Conservation (phyloP, 2,888 invertebrate genomes). For the Eristalis intricaria region DNA sequence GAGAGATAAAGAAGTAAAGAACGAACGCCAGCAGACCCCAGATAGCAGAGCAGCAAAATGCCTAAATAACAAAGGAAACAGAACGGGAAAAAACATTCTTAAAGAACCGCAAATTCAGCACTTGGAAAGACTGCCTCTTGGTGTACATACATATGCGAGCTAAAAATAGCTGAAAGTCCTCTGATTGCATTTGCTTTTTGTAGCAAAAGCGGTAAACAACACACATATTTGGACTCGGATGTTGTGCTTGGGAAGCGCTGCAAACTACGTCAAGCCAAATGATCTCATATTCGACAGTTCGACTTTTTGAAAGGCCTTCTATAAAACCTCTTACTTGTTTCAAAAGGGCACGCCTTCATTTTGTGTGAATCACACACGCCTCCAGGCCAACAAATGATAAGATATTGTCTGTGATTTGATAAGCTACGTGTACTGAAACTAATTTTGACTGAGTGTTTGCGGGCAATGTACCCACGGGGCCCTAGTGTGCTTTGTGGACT, state of each 20-base stretch:
- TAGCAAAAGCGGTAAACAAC: constrained; percentile 17
- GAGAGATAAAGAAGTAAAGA: background rate
- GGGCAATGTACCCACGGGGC: no score
- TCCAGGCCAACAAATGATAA: no score
- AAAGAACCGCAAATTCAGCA: background rate
- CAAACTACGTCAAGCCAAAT: background rate
- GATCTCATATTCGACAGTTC: constrained; percentile 11
- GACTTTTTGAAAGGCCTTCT: background rate
- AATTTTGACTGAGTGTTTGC: no score
- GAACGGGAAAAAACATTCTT: background rate
- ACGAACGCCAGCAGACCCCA: background rate
- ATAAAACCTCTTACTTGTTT: no score
- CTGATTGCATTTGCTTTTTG: background rate
- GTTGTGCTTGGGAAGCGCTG: background rate
- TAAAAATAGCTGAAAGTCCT: background rate
- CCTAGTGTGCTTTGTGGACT: no score
- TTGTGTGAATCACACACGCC: no score
- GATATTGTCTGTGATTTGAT: no score
- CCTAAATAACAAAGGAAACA: background rate
- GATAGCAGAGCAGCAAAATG: background rate
- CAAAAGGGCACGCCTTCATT: no score
- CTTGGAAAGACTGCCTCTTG: no score
- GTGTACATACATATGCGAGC: background rate
- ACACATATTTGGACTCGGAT: background rate
- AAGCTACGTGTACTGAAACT: no score